These are phyloP conservation scores for Hiodon tergisus DNA, from an alignment of 2,113 vertebrate species.

Conservation along the genomic window DNA sequence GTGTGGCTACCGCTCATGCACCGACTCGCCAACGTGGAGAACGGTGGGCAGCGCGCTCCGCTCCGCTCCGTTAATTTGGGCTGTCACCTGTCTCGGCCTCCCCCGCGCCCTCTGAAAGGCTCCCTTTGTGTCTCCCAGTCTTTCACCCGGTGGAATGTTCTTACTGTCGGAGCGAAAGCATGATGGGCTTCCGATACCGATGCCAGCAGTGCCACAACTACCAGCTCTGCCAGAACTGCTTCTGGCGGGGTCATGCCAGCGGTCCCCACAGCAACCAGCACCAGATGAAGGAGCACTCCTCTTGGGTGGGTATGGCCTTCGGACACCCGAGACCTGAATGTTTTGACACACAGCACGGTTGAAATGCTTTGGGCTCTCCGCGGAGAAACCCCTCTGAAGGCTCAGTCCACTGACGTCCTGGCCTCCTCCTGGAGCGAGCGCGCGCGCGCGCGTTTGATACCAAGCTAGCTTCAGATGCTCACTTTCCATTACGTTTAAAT, in stretches of 20 bases:
- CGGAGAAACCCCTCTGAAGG: not conserved
- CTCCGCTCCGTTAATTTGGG: not conserved
- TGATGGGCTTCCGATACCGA: constrained; percentile 97
- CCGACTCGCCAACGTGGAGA: constrained; percentile 94
- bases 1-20: constrained; percentile 98
- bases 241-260: constrained; percentile 91
- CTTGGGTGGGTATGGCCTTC: constrained; percentile 71
- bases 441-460: too few relatives aligned
- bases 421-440: too few relatives aligned
- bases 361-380: not conserved
- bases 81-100: not conserved
- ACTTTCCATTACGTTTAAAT: not conserved
- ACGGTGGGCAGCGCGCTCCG: constrained; percentile 61
- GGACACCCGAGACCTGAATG: constrained; percentile 27
- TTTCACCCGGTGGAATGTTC: constrained; percentile 98
- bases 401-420: too few relatives aligned
- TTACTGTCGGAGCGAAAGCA: constrained; percentile 91
- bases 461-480: not conserved
- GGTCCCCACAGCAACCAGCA: constrained; percentile 97
- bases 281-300: constrained; percentile 99
- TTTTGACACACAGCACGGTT: not conserved
- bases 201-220: constrained; percentile 99
- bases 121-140: constrained; percentile 55
- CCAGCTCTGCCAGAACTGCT: constrained; percentile 96
- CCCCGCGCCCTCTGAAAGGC: not conserved